These are phyloP conservation scores for Caenorhabditis uteleia DNA, from an alignment of 2,888 invertebrate species.

Conservation along the genomic window DNA sequence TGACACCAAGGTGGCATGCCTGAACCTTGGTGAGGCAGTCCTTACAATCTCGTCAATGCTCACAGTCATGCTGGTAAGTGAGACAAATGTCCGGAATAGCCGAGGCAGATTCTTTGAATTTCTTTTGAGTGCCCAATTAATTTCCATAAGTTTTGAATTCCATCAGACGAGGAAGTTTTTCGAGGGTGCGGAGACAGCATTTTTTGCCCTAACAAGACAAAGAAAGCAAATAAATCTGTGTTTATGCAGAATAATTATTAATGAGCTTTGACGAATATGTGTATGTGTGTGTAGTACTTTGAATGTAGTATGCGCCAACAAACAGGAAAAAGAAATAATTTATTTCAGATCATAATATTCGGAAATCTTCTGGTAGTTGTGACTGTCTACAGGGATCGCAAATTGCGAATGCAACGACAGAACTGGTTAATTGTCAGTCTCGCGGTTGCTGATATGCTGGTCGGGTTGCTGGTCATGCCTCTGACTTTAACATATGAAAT, in stretches of 20 bases:
- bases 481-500: constrained; percentile 72
- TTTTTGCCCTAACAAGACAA: too few species aligned
- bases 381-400: constrained; percentile 66
- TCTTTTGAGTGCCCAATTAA: too few species aligned
- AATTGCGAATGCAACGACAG: constrained; percentile 70
- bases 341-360: constrained; percentile 64
- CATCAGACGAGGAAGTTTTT: too few species aligned
- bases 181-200: too few species aligned
- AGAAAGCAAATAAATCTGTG: too few species aligned
- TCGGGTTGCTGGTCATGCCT: constrained; percentile 72
- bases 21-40: constrained; percentile 54
- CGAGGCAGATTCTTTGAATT: too few species aligned
- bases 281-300: too few species aligned
- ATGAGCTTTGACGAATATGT: too few species aligned
- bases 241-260: too few species aligned
- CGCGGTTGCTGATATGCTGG: constrained; percentile 70
- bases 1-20: constrained; percentile 48
- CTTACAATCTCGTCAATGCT: constrained; percentile 66
- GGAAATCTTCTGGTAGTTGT: constrained; percentile 68
- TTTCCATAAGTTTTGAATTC: too few species aligned
- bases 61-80: constrained; percentile 66
- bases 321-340: neutral
- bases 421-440: constrained; percentile 73
- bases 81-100: too few species aligned
- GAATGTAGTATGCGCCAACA: too few species aligned